Percentiles rank a stretch among this genome's conserved stretches.
phyloP scores from a whole-genome alignment of 2,113 vertebrate species.

The Petrocephalus zakoni region DNA sequence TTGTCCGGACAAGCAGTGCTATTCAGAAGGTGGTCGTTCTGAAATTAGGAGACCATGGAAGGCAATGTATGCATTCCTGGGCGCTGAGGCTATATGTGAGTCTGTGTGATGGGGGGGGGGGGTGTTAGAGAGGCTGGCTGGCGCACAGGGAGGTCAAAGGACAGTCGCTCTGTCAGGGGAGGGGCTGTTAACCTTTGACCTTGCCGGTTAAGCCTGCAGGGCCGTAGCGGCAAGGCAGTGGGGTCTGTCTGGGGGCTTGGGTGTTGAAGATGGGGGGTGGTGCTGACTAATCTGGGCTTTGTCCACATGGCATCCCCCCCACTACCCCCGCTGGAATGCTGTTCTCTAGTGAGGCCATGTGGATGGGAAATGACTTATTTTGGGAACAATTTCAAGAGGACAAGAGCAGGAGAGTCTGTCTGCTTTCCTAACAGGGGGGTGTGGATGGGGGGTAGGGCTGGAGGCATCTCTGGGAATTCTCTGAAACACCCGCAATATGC shows the following conservation, averaged over 20 bases:
- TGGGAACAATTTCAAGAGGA: constrained; percentile 59
- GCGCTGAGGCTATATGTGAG: neutral
- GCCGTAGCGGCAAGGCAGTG: constrained; percentile 42
- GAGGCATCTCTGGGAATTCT: neutral
- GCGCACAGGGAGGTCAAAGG: constrained; percentile 57
- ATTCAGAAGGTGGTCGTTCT: neutral
- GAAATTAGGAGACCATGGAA: neutral
- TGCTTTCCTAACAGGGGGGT: neutral
- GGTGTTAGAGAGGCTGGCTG: neutral
- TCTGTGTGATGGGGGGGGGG: neutral
- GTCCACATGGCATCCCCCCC: constrained; percentile 53
- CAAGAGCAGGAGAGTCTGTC: constrained; percentile 27
- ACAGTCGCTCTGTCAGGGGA: constrained; percentile 65
- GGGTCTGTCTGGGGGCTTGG: constrained; percentile 46
- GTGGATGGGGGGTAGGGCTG: neutral
- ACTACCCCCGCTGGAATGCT: constrained; percentile 46
- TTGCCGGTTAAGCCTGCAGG: constrained; percentile 59
- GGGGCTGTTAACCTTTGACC: constrained; percentile 64
- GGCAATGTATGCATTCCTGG: neutral
- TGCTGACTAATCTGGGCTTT: constrained; percentile 67
- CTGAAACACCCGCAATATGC: neutral
- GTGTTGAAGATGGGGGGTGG: constrained; percentile 36
- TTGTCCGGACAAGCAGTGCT: neutral
- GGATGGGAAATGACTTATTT: constrained; percentile 65
- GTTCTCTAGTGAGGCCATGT: constrained; percentile 53